Evolutionary conservation across 2,888 invertebrate genomes (phyloP).

Genomic region (Spatulosminthurus flaviceps): DNA sequence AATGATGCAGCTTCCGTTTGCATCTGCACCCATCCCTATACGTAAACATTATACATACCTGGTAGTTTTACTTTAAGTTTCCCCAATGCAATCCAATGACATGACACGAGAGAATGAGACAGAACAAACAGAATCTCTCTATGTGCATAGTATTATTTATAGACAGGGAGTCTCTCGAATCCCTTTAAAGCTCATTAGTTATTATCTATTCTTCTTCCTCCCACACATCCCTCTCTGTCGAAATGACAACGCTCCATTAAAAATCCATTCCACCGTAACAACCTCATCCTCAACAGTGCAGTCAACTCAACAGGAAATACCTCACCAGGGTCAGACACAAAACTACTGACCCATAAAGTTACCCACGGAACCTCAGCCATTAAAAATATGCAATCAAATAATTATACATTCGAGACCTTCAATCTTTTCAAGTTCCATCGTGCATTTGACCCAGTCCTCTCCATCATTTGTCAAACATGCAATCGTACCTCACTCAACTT

Average conservation of each 20-base stretch:
- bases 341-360: background rate
- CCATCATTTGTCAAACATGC: background rate
- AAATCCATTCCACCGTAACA: background rate
- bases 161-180: background rate
- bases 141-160: background rate
- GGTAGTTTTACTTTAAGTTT: background rate
- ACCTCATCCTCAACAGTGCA: background rate
- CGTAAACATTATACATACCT: conserved; percentile 25
- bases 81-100: too few relatives aligned
- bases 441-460: background rate
- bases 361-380: background rate
- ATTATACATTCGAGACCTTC: background rate
- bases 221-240: conserved; percentile 8
- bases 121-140: background rate
- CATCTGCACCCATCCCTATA: conserved; percentile 18
- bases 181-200: conserved; percentile 7
- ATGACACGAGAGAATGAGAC: too few relatives aligned
- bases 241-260: background rate
- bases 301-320: background rate
- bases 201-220: background rate
- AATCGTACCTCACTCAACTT: background rate
- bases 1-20: conserved; percentile 34
- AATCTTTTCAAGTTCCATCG: background rate
- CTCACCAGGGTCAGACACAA: background rate
- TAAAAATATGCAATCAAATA: background rate